phyloP scores from a whole-genome alignment of 2,888 invertebrate genomes.

The Hypercompe scribonia region DNA sequence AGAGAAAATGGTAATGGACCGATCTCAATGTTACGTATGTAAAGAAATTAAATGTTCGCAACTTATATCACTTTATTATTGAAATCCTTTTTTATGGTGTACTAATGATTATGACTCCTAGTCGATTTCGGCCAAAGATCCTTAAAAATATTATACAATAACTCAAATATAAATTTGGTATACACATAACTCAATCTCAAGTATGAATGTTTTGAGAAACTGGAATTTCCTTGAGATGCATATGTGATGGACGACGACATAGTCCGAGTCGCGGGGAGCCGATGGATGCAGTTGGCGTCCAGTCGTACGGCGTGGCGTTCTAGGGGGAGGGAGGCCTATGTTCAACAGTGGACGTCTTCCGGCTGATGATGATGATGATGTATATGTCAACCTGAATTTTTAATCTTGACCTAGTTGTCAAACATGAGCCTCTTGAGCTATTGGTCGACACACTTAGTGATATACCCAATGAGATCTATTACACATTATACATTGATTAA shows the following conservation, averaged over 20 bases:
- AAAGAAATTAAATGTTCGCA: slow-evolving; percentile 2
- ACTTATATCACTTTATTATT: neutral
- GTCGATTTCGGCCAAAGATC: no score
- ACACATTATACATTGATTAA: neutral
- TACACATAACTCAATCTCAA: neutral
- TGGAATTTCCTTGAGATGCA: neutral
- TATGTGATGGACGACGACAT: no score
- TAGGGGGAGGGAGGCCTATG: no score
- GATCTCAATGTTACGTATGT: slow-evolving; percentile 3
- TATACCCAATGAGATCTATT: neutral
- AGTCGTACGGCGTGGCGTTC: no score
- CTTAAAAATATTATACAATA: no score
- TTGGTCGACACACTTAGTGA: neutral
- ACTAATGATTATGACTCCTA: no score
- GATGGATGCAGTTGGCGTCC: no score
- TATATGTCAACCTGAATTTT: no score
- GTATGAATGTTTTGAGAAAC: neutral
- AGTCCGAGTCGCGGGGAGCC: no score
- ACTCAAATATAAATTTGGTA: no score
- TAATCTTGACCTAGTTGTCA: neutral
- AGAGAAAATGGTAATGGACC: neutral
- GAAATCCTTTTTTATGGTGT: neutral
- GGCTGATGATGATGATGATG: no score
- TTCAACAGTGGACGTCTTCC: no score
- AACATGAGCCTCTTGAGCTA: neutral